A percentile compares a stretch with the other conserved stretches of the same genome.
These are phyloP conservation scores for Azorinus chamasolen DNA, from an alignment of 2,888 invertebrate species.

Conservation along the genomic window DNA sequence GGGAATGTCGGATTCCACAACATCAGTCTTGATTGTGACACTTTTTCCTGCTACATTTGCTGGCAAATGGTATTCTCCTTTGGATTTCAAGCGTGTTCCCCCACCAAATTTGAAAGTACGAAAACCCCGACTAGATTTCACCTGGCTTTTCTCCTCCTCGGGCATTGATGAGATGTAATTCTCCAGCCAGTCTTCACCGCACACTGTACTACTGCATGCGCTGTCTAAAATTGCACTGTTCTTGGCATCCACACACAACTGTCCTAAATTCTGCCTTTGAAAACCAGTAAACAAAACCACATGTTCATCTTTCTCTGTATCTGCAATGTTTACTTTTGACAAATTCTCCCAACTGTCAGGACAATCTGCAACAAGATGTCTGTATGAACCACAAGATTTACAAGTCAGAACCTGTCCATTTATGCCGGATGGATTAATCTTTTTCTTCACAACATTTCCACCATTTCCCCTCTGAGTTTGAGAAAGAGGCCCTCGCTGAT, in stretches of 20 bases:
- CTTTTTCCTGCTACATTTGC: neutral
- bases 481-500: neutral
- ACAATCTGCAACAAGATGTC: too few relatives aligned
- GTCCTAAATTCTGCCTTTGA: slow-evolving; percentile 29
- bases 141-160: neutral
- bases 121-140: slow-evolving; percentile 24
- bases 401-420: slow-evolving; percentile 28
- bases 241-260: slow-evolving; percentile 44
- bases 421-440: slow-evolving; percentile 25
- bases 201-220: slow-evolving; percentile 65
- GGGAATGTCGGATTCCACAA: slow-evolving; percentile 16
- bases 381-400: slow-evolving; percentile 50
- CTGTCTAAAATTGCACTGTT: slow-evolving; percentile 63
- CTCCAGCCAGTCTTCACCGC: slow-evolving; percentile 52
- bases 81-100: slow-evolving; percentile 46
- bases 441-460: slow-evolving; percentile 14
- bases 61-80: neutral
- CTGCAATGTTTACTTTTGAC: slow-evolving; percentile 38
- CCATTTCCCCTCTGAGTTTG: slow-evolving; percentile 7
- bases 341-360: slow-evolving; percentile 53
- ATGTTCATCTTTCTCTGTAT: slow-evolving; percentile 32
- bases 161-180: slow-evolving; percentile 21
- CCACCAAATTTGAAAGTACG: slow-evolving; percentile 62
- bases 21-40: slow-evolving; percentile 10
- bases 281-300: slow-evolving; percentile 53